These are phyloP conservation scores for Polyodon spathula DNA, from an alignment of 2,113 vertebrate species.

Conservation along the genomic window DNA sequence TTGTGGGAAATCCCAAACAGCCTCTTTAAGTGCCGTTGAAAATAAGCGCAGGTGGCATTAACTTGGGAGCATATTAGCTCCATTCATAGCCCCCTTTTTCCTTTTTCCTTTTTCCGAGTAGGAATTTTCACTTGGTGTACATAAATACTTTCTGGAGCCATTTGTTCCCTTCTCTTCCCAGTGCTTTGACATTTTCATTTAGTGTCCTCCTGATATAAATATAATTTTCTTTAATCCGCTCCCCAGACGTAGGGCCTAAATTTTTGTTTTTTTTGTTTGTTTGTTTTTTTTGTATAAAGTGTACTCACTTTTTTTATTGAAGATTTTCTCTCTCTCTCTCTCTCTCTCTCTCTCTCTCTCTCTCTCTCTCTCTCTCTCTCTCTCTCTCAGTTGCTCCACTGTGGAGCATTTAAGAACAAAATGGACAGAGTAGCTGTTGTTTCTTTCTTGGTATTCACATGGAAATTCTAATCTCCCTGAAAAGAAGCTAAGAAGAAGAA, in stretches of 20 bases:
- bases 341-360: constrained; percentile 23
- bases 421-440: constrained; percentile 78
- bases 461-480: constrained; percentile 89
- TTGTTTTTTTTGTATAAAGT: constrained; percentile 66
- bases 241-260: constrained; percentile 35
- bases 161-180: constrained; percentile 38
- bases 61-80: constrained; percentile 41
- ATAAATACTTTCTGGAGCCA: constrained; percentile 38
- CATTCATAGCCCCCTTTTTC: constrained; percentile 34
- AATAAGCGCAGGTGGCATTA: constrained; percentile 46
- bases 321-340: constrained; percentile 14
- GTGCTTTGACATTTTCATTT: constrained; percentile 55
- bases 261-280: constrained; percentile 17
- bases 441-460: constrained; percentile 87
- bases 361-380: constrained; percentile 32
- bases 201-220: constrained; percentile 60
- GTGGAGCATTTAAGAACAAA: constrained; percentile 55
- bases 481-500: constrained; percentile 47
- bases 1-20: constrained; percentile 48
- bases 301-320: constrained; percentile 63
- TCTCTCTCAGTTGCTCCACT: constrained; percentile 35
- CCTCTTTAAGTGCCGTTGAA: constrained; percentile 49
- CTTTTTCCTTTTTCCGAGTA: constrained; percentile 27
- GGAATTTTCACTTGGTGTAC: constrained; percentile 37
- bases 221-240: constrained; percentile 63